phyloP scores from a whole-genome alignment of 2,888 invertebrate species.

The Isoperla grammatica region DNA sequence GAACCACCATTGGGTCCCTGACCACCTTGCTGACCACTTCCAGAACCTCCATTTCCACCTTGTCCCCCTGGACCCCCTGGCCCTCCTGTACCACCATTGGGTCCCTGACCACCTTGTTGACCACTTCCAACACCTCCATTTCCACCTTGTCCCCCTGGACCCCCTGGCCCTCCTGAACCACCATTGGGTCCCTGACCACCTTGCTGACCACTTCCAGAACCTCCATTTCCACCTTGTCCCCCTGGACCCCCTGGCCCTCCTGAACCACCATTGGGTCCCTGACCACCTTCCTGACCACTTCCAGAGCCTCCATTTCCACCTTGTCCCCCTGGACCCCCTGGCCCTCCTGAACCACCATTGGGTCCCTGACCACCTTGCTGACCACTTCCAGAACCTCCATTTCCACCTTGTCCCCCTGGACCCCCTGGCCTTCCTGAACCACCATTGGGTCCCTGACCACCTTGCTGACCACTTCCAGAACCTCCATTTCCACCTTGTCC shows the following conservation, averaged over 20 bases:
- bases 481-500: constrained; percentile 26
- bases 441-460: constrained; percentile 27
- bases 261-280: constrained; percentile 14
- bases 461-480: constrained; percentile 32
- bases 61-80: background rate
- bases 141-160: background rate
- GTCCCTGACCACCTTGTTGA: too few relatives aligned
- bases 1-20: constrained; percentile 2
- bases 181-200: background rate
- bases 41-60: background rate
- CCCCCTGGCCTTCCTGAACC: constrained; percentile 25
- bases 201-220: background rate
- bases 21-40: background rate
- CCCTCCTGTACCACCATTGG: background rate
- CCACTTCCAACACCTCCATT: background rate
- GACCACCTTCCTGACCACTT: too few relatives aligned
- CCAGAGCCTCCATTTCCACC: constrained; percentile 21
- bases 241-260: background rate
- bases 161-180: background rate
- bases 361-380: constrained; percentile 30
- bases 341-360: constrained; percentile 20
- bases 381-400: constrained; percentile 29
- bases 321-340: constrained; percentile 19
- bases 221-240: constrained; percentile 4
- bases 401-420: constrained; percentile 25